Evolutionary conservation across 1,140 invertebrate species (phyloP).

Genomic region (Cataglyphis hispanica): DNA sequence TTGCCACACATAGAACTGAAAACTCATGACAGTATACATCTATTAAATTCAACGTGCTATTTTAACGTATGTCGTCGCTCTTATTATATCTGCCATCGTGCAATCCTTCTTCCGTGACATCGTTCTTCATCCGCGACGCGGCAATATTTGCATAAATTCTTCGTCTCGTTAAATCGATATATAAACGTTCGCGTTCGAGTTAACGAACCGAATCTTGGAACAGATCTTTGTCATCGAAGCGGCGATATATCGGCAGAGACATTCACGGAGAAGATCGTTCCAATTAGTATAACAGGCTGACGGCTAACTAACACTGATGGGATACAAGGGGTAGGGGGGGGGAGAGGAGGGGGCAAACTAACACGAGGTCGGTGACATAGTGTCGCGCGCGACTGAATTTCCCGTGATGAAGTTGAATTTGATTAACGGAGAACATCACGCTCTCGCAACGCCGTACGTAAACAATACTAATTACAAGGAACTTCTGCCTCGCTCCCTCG

Average conservation of each 20-base stretch:
- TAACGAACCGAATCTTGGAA: conserved; percentile 31
- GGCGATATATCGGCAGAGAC: conserved; percentile 16
- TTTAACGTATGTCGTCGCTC: not conserved
- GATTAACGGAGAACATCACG: conserved; percentile 69
- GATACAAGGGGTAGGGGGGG: too few species aligned
- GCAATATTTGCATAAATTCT: conserved; percentile 23
- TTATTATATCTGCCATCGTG: not conserved
- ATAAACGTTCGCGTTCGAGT: conserved; percentile 35
- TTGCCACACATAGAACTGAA: not conserved
- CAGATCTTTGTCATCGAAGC: not conserved
- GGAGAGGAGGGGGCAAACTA: too few species aligned
- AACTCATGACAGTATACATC: not conserved
- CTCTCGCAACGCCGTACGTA: conserved; percentile 61
- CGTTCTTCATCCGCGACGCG: not conserved
- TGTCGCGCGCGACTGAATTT: conserved; percentile 28
- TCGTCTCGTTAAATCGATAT: conserved; percentile 33
- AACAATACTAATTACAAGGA: conserved; percentile 78
- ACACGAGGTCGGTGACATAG: conserved; percentile 62
- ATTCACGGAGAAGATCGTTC: conserved; percentile 37
- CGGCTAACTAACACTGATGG: conserved; percentile 13
- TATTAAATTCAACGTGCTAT: not conserved
- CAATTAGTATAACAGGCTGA: conserved; percentile 36
- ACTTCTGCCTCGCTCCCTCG: conserved; percentile 18
- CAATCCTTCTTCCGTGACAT: not conserved
- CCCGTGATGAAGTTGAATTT: conserved; percentile 70